phyloP scores from a whole-genome alignment of 2,888 invertebrate species.

The Coleophora deauratella region DNA sequence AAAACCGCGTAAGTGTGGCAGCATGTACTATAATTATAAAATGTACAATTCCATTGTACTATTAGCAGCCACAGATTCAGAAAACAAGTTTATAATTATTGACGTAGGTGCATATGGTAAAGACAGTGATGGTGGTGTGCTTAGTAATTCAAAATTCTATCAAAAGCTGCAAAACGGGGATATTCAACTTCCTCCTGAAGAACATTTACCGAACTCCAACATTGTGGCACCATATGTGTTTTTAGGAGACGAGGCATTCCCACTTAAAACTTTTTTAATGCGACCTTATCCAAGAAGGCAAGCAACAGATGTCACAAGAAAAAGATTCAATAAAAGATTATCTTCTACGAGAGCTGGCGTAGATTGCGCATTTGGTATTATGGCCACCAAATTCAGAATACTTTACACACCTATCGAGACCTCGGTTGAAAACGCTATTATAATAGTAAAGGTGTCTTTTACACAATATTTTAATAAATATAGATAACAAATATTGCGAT shows the following conservation, averaged over 20 bases:
- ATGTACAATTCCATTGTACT: constrained; percentile 2
- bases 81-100: constrained; percentile 4
- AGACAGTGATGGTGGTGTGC: constrained; percentile 15
- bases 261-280: constrained; percentile 10
- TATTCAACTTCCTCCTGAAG: constrained; percentile 14
- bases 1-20: constrained; percentile 7
- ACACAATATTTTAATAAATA: too few relatives aligned
- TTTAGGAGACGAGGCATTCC: constrained; percentile 14
- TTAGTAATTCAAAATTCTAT: constrained; percentile 12
- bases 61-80: constrained; percentile 1
- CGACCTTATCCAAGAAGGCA: constrained; percentile 11
- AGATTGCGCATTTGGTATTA: too few relatives aligned
- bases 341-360: too few relatives aligned
- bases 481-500: too few relatives aligned
- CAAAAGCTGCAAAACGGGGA: constrained; percentile 15
- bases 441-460: not conserved
- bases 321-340: too few relatives aligned
- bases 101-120: constrained; percentile 19
- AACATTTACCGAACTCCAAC: constrained; percentile 14
- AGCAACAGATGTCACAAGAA: too few relatives aligned
- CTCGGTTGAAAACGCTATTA: too few relatives aligned
- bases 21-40: constrained; percentile 2
- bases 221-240: constrained; percentile 14
- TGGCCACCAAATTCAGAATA: too few relatives aligned
- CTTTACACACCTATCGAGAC: too few relatives aligned